Conservation (phyloP, 2,113 vertebrate species). For the Rafetus swinhoei region DNA sequence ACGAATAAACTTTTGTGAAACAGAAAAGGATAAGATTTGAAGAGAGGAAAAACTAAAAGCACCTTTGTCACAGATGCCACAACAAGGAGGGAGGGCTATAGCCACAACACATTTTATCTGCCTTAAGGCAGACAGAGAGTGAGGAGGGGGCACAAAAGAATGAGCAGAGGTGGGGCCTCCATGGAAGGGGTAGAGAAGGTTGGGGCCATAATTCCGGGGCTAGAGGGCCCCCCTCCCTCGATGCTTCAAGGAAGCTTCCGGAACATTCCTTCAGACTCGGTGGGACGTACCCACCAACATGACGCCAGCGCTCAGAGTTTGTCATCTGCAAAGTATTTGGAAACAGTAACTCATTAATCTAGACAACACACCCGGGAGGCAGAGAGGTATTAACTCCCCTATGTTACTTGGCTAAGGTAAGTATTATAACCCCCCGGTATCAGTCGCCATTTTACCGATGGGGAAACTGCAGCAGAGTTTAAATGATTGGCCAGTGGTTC, state of each 20-base stretch:
- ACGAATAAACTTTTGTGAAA: slow-evolving; percentile 22
- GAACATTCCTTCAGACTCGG: neutral
- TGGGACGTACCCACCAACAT: neutral
- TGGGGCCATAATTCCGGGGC: too few relatives aligned
- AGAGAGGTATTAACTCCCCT: neutral
- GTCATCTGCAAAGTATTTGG: neutral
- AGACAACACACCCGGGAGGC: neutral
- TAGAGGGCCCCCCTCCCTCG: too few relatives aligned
- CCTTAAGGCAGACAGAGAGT: too few relatives aligned
- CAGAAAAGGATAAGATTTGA: slow-evolving; percentile 3
- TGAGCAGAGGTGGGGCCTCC: too few relatives aligned
- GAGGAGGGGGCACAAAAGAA: too few relatives aligned
- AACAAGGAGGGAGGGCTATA: too few relatives aligned
- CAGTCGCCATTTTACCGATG: neutral
- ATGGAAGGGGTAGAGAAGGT: too few relatives aligned
- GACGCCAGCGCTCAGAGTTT: neutral
- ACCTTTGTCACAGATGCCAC: too few relatives aligned
- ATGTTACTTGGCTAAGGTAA: neutral
- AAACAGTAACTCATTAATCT: neutral
- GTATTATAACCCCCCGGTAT: neutral
- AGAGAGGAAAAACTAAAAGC: slow-evolving; percentile 29
- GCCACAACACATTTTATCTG: too few relatives aligned
- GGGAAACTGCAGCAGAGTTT: neutral
- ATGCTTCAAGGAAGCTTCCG: too few relatives aligned
- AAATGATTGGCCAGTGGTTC: neutral